Evolutionary conservation across 2,797 vertebrate genomes (phyloP).

Genomic region (Hypotaenidia philippensis): DNA sequence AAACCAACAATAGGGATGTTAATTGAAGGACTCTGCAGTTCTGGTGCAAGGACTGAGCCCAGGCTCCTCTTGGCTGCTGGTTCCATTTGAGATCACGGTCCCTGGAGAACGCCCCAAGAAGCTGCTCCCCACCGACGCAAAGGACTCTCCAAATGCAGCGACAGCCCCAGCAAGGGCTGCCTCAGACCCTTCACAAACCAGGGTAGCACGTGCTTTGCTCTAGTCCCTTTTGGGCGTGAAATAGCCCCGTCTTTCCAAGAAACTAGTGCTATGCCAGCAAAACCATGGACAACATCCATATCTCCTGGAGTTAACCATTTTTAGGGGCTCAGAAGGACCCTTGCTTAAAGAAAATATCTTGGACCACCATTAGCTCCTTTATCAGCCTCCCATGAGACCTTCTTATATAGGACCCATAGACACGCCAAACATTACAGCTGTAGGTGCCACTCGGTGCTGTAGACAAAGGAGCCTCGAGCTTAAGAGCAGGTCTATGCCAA

Average conservation of each 20-base stretch:
- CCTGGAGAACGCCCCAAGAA: neutral
- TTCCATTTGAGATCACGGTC: neutral
- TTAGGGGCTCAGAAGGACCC: neutral
- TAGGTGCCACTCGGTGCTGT: constrained; percentile 39
- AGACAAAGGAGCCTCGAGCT: neutral
- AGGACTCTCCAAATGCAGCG: constrained; percentile 7
- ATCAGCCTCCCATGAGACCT: neutral
- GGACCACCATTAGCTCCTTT: neutral
- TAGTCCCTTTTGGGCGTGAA: constrained; percentile 55
- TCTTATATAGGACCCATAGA: neutral
- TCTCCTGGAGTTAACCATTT: neutral
- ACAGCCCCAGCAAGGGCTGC: neutral
- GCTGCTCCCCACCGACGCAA: neutral
- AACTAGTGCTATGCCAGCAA: constrained; percentile 36
- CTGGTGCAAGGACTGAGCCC: neutral
- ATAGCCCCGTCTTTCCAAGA: constrained; percentile 16
- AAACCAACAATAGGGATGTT: neutral
- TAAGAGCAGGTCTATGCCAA: neutral
- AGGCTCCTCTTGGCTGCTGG: neutral
- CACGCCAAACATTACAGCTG: neutral
- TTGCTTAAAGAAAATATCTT: neutral
- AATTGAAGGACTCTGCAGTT: neutral
- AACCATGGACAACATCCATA: constrained; percentile 18
- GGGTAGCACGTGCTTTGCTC: constrained; percentile 23
- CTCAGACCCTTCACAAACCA: neutral